A percentile compares a stretch with the other conserved stretches of the same genome.
Evolutionary conservation across 2,797 vertebrate genomes (phyloP).

Genomic region (Esox masquinongy): DNA sequence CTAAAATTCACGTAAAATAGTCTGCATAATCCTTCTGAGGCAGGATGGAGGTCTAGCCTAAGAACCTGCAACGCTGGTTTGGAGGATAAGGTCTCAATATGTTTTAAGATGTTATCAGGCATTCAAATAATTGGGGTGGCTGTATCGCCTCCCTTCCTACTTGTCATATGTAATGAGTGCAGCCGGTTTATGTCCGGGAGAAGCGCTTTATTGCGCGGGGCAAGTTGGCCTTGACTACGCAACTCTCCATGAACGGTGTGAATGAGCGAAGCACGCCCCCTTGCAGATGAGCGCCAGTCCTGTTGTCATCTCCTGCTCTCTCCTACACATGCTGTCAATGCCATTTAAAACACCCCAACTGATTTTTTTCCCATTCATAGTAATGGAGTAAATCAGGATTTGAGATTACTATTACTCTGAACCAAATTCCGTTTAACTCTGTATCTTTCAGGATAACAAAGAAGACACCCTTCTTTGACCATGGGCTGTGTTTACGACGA

Average conservation of each 20-base stretch:
- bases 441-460: background rate
- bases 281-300: conserved; percentile 40
- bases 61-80: too few species aligned
- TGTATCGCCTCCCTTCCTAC: background rate
- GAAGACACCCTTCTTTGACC: background rate
- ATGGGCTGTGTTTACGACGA: conserved; percentile 41
- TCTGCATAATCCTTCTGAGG: too few species aligned
- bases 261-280: conserved; percentile 49
- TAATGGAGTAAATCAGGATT: background rate
- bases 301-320: conserved; percentile 11
- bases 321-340: background rate
- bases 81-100: background rate
- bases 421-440: background rate
- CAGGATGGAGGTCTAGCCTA: too few species aligned
- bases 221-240: background rate
- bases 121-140: background rate
- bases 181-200: background rate
- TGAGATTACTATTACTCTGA: background rate
- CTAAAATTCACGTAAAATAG: too few species aligned
- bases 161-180: background rate
- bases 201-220: background rate
- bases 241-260: background rate
- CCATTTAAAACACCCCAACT: background rate
- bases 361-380: background rate
- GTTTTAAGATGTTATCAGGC: background rate